Percentiles rank a stretch among this genome's conserved stretches.
Evolutionary conservation across 1,140 invertebrate genomes (phyloP).

Genomic region (Riptortus pedestris): DNA sequence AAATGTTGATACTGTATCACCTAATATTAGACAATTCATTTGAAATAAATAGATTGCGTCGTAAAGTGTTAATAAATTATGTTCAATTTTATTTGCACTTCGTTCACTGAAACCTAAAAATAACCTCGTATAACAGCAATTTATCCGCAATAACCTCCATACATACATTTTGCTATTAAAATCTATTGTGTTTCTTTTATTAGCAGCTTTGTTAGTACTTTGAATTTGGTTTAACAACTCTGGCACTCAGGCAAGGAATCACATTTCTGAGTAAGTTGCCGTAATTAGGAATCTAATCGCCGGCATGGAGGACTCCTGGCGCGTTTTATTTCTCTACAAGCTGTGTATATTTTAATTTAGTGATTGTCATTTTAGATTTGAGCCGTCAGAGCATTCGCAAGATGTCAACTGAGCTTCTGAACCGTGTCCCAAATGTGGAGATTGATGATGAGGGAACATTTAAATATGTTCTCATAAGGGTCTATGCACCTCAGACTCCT

Average conservation of each 20-base stretch:
- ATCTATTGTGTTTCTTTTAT: neutral
- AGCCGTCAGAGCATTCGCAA: neutral
- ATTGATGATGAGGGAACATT: conserved; percentile 69
- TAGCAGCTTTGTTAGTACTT: neutral
- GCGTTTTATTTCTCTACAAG: neutral
- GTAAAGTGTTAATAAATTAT: too few relatives aligned
- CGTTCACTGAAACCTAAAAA: neutral
- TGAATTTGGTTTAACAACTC: neutral
- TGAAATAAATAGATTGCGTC: too few relatives aligned
- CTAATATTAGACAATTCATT: too few relatives aligned
- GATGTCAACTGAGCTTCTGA: conserved; percentile 32
- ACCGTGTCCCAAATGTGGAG: conserved; percentile 57
- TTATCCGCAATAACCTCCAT: conserved; percentile 16
- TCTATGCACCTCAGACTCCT: conserved; percentile 39
- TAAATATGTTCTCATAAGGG: conserved; percentile 77
- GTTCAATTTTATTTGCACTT: neutral
- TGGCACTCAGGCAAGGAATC: neutral
- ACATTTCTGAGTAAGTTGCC: neutral
- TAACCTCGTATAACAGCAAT: conserved; percentile 17
- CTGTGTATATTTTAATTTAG: neutral
- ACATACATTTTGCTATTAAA: neutral
- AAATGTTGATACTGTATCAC: too few relatives aligned
- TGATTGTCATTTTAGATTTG: neutral
- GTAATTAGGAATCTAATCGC: neutral
- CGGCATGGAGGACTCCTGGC: too few relatives aligned